These are phyloP conservation scores for Myrmecophaga tridactyla DNA, from an alignment of 2,113 vertebrate species.

Conservation along the genomic window DNA sequence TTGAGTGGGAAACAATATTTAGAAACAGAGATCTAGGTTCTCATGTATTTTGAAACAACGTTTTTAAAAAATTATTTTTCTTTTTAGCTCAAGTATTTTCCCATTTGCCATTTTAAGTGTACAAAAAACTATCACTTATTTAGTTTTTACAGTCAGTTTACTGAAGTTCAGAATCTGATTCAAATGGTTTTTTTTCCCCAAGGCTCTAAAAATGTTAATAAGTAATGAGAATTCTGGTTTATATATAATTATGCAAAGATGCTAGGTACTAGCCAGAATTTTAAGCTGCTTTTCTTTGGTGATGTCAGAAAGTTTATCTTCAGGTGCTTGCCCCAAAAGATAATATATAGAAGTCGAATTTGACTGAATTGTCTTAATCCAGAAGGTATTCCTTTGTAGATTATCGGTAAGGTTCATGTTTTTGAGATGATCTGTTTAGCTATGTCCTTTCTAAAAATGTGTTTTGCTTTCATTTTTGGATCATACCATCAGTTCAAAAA, in stretches of 20 bases:
- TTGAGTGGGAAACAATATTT: not conserved
- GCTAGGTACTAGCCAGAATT: not conserved
- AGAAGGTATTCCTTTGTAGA: slow-evolving; percentile 21
- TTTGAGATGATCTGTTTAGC: slow-evolving; percentile 74
- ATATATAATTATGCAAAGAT: not conserved
- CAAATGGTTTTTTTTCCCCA: not conserved
- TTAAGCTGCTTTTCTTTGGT: slow-evolving; percentile 13
- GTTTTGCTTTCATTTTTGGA: slow-evolving; percentile 76
- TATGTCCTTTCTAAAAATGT: slow-evolving; percentile 70
- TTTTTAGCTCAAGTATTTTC: not conserved
- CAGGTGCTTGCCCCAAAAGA: not conserved
- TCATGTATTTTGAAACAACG: not conserved
- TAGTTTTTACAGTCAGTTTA: slow-evolving; percentile 11
- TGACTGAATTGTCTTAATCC: not conserved
- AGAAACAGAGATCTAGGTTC: not conserved
- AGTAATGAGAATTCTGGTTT: not conserved
- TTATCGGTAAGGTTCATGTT: slow-evolving; percentile 62
- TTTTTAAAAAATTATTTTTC: slow-evolving; percentile 28
- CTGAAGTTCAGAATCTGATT: slow-evolving; percentile 17
- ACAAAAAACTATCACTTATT: not conserved
- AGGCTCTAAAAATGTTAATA: slow-evolving; percentile 4
- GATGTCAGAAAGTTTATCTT: slow-evolving; percentile 13
- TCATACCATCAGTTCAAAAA: slow-evolving; percentile 67
- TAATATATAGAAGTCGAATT: slow-evolving; percentile 19
- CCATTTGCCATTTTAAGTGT: slow-evolving; percentile 22